Base-by-base conservation (phyloP, 2,888 invertebrate species). In the Ctenicera cuprea region DNA sequence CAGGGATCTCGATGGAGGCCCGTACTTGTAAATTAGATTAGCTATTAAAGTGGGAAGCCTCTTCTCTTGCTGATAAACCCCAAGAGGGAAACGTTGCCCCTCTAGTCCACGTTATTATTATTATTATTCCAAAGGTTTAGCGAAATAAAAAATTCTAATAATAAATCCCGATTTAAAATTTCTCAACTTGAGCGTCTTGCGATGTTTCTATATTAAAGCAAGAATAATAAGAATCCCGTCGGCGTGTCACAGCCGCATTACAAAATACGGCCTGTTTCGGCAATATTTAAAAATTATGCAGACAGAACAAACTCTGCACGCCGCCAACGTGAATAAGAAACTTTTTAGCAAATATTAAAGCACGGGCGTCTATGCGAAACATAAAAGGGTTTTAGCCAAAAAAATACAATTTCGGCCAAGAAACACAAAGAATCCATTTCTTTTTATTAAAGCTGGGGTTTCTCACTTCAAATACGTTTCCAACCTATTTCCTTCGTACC, bases 261-360 rank as follows among this genome's bases (percentile, higher is more conserved):
- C 45, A 9, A 30, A 45, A 33, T 48, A 64, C 63, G 41, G 18
- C 33, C 63, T 2, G n/a, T 45, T 64, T 45, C 18, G 33, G 45
- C 30, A 41, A 45, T 48, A 64, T 33, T 64, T 59, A 59, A 59
- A 54, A 64, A 64, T 45, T 45, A 64, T 64, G 48, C 45, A 33
- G 63, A 41, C 45, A 52, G 16, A 30, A 65, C 33, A 52, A 65
- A 18, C 2, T n/a, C 8, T 16, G 3, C 22, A 45, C 43, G 41
- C 41, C 12, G 43, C 26, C 18, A 26, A 43, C 20, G 38, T 3
- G 63, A 12, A 14, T 30, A 16, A n/a, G 18, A 30, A 18, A 37
- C 38, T 38, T 57, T 37, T 38, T 0, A 3, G 37, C 18, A 59
- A 59, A 38, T 59, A 59, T 59, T 59, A 59, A 59, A 57, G 38